A percentile compares a stretch with the other conserved stretches of the same genome.
Conservation (phyloP, 2,113 vertebrate genomes). For the Rynchops niger region DNA sequence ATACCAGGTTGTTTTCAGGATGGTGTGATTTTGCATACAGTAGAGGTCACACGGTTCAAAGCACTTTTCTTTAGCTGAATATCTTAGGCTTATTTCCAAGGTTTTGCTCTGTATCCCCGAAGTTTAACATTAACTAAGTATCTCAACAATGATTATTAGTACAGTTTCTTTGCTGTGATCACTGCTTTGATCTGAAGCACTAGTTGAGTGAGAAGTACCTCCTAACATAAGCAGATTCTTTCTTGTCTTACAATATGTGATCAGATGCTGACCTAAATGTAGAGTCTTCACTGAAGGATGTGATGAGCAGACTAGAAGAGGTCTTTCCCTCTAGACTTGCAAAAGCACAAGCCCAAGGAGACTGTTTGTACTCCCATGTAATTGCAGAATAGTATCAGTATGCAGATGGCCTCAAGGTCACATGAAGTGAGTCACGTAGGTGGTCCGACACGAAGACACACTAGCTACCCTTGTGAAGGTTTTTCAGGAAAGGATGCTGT, state of each 20-base stretch:
- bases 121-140: not conserved
- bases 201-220: not conserved
- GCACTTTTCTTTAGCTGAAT: not conserved
- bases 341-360: not conserved
- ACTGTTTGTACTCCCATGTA: not conserved
- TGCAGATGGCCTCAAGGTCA: not conserved
- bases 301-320: not conserved
- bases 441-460: not conserved
- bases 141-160: not conserved
- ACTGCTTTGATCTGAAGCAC: not conserved
- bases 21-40: not conserved
- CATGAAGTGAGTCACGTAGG: not conserved
- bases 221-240: not conserved
- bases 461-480: too few species aligned
- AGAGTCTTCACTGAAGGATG: not conserved
- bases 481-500: not conserved
- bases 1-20: not conserved
- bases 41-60: not conserved
- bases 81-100: not conserved
- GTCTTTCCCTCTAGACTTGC: not conserved
- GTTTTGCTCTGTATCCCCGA: not conserved
- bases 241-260: not conserved
- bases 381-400: not conserved
- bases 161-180: not conserved
- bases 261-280: not conserved